These are phyloP conservation scores for Turritopsis rubra DNA, from an alignment of 30 jellyfish, hydroid and myxozoan species.

Conservation along the genomic window DNA sequence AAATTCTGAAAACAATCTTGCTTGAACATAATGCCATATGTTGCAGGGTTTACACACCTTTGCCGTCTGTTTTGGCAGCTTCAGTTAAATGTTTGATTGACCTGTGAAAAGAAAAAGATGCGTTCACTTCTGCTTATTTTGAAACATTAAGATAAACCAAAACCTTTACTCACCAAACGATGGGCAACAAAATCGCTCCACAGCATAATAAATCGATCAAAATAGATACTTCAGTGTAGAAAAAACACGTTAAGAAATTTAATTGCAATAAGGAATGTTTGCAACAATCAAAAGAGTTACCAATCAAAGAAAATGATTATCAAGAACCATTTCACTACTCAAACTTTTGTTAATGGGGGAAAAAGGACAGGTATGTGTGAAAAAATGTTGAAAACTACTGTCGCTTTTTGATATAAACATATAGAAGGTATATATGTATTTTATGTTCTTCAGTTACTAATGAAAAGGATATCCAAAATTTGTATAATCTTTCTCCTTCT, in stretches of 20 bases:
- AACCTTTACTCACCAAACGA: conserved; percentile 66
- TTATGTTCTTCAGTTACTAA: neutral
- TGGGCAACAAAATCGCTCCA: conserved; percentile 95
- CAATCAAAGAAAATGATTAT: no score
- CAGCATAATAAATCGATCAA: conserved; percentile 88
- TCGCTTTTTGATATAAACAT: no score
- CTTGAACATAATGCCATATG: no score
- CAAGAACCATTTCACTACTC: no score
- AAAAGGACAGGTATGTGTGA: no score
- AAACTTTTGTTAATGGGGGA: no score
- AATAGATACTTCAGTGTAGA: conserved; percentile 64
- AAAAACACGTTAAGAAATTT: conserved; percentile 4
- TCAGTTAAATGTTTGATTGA: conserved; percentile 89
- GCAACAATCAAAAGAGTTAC: no score
- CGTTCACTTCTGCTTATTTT: neutral
- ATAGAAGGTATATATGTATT: no score
- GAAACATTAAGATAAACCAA: neutral
- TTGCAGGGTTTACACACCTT: no score
- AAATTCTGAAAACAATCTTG: neutral
- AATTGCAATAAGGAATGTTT: no score
- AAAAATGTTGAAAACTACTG: no score
- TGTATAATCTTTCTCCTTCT: conserved; percentile 94
- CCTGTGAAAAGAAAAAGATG: conserved; percentile 36
- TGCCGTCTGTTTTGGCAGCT: conserved; percentile 99
- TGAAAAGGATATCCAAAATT: conserved; percentile 93